Evolutionary conservation across 2,113 vertebrate genomes (phyloP).

Genomic region (Haplochromis vanheusdeni): DNA sequence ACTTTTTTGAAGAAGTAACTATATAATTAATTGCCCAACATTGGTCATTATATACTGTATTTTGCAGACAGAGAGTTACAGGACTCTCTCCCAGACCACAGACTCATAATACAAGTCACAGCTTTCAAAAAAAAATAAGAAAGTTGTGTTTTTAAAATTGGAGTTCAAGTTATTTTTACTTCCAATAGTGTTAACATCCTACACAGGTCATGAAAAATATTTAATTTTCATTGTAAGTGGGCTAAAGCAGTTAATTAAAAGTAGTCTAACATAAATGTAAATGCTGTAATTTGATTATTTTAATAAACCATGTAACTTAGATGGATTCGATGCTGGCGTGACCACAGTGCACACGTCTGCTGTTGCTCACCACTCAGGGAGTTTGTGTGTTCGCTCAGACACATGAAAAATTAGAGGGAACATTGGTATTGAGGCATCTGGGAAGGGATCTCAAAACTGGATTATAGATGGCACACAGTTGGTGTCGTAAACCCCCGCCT

Average conservation of each 20-base stretch:
- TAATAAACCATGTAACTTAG: not conserved
- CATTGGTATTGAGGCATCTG: not conserved
- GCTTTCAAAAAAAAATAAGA: no score
- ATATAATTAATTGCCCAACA: no score
- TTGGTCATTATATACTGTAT: no score
- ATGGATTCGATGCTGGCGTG: accelerated
- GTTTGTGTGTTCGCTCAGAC: not conserved
- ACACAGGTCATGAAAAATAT: no score
- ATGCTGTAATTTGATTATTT: not conserved
- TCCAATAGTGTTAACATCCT: no score
- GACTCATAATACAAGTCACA: no score
- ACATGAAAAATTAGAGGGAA: not conserved
- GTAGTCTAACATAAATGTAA: accelerated
- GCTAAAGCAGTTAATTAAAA: not conserved
- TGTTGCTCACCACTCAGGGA: accelerated
- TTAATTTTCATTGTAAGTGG: not conserved
- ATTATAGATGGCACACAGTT: accelerated
- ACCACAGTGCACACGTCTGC: not conserved
- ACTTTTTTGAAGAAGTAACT: no score
- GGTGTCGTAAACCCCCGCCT: not conserved
- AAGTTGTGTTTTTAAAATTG: no score
- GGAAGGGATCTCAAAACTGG: not conserved
- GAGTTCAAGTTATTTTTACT: no score
- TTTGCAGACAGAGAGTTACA: no score
- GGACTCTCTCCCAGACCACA: no score